Base-by-base conservation (phyloP, 2,888 invertebrate species). In the Villa cingulata region DNA sequence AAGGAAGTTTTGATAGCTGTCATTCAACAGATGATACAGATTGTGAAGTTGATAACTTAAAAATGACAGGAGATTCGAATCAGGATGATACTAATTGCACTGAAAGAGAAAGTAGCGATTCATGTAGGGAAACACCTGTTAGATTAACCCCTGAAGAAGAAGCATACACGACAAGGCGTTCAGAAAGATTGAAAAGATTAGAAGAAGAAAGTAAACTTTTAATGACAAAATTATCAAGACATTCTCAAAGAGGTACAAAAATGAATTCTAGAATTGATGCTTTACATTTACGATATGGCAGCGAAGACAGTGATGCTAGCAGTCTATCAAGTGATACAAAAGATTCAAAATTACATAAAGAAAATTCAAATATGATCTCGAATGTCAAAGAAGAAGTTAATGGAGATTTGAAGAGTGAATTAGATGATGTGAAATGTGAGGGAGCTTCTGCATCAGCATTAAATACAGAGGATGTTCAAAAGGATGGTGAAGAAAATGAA, bases 201-300 rank as follows among this genome's bases (percentile, higher is more conserved):
- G 90, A 90, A 67, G 84, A 86, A 56, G 86, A 89, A 65, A 84
- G 86, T 16, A 78, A 80, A 56, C 77, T 79, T 54, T 69, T 90
- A 15, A 77, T 86, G 39, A 48, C 53, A 0, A 60, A 58, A 42
- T 56, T 66, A 3, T 52, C 63, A 0, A 56, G 56, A 29, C 65
- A 62, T 34, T 54, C 58, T 16, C 57, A 62, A 38, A 62, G 64
- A 3, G 61, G 63, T 1, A 59, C 58, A 3, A 53, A 47, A 2
- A 43, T 68, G 10, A 56, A 55, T 17, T 54, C 50, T 3, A 59
- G 58, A 41, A 46, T 68, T 37, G 65, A 66, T 48, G 58, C 58
- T 0, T 52, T 68, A 4, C 68, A 65, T 42, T 59, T 61, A 29
- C 62, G 58, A 10, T 59, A 61, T 40, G 58, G 55, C 41, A 49